Evolutionary conservation across 37 sponge, comb jelly and placozoan genomes (phyloP), one percentile per base, ranked within the genome.

Genomic region (Petrosia ficiformis): DNA sequence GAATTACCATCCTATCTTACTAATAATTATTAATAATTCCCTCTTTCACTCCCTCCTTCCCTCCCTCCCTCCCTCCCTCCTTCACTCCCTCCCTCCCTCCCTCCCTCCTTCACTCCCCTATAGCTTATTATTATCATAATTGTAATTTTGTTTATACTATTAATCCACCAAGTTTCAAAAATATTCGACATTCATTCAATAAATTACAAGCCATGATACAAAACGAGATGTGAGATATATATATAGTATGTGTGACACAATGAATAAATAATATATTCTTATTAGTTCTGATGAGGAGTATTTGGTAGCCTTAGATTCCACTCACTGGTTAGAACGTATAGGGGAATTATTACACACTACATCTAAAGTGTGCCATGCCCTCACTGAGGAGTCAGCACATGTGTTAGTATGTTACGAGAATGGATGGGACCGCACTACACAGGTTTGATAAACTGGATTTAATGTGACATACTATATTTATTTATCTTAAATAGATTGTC

Each of bases 371-470:
- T 75, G 80, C 31, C 33, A 37, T 36, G 44, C 59, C 0, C 52
- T 95, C 21, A 24, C 24, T 11, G 68, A 71, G 37, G 76, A 79
- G 33, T 37, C 43, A 16, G 67, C 87, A 3, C 77, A 85, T 39
- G 96, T 95, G 42, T 70, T 92, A 21, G 90, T 92, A 39, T 74
- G 81, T 60, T 95, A 86, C 32, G 96, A 92, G 56, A 32, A 76
- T 70, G 96, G 96, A 37, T 86, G 84, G 84, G 96, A 95, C 76
- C 61, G 87, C 16, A 95, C 96, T 4, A 87, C 96, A 66, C 96
- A 95, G 87, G 94, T 93, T 72, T n/a, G 10, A 28, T 48, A 19
- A 19, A 48, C 54, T 48, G 8, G 14, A 19, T 48, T 48, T 19
- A 19, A 19, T 19, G 8, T 48, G 54, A 48, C 14, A 14, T 48